A percentile compares a stretch with the other conserved stretches of the same genome.
Conservation (phyloP, 2,888 invertebrate species). For the Philonicus albiceps region DNA sequence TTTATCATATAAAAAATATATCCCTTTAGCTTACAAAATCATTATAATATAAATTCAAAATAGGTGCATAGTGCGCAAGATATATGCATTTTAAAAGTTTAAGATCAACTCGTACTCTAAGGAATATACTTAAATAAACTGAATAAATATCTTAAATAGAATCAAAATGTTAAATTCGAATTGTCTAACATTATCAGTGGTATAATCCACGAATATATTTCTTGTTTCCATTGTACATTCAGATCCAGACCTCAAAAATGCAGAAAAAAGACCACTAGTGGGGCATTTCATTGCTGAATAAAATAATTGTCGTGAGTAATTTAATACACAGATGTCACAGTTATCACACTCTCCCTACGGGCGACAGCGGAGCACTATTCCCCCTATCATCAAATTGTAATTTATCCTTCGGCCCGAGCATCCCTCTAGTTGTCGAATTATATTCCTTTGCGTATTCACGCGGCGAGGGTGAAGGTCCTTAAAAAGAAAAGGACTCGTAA, state of each 20-base stretch:
- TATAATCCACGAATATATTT: neutral
- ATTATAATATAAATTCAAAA: no score
- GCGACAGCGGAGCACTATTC: conserved; percentile 59
- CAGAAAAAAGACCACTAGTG: neutral
- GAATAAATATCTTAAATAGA: neutral
- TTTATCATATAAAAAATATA: no score
- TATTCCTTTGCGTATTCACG: conserved; percentile 25
- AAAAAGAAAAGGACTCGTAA: conserved; percentile 52
- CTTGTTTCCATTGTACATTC: neutral
- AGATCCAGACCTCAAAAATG: neutral
- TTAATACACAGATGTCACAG: conserved; percentile 65
- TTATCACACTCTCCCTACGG: conserved; percentile 56
- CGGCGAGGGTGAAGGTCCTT: neutral
- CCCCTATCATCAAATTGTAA: conserved; percentile 62
- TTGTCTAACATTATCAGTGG: neutral
- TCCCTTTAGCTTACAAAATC: no score
- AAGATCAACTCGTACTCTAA: no score
- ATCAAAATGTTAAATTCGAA: neutral
- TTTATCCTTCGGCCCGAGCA: conserved; percentile 51
- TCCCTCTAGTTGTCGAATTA: conserved; percentile 21
- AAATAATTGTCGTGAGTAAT: conserved; percentile 54
- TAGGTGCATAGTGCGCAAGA: no score
- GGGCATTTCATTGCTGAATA: neutral
- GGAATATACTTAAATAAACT: neutral
- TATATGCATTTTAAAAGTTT: no score